These are phyloP conservation scores for Heliconius ethilla DNA, from an alignment of 2,888 invertebrate species.

Conservation along the genomic window DNA sequence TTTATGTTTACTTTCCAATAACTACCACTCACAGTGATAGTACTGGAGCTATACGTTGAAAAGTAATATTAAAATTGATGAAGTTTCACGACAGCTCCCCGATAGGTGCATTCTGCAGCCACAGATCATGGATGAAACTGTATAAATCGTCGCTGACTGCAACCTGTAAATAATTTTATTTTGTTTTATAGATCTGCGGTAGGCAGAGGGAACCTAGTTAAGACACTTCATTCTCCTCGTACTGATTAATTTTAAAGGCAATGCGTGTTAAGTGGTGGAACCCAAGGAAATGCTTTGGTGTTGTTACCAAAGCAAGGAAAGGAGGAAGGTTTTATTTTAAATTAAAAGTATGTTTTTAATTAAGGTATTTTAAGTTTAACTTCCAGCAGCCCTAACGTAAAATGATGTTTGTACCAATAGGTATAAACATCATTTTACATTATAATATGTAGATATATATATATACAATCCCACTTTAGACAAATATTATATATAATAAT, in stretches of 20 bases:
- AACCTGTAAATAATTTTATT: conserved; percentile 79
- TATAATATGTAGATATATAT: too few species aligned
- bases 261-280: too few species aligned
- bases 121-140: conserved; percentile 96
- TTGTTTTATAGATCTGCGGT: neutral
- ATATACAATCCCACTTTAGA: too few species aligned
- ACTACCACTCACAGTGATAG: neutral
- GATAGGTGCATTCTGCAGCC: conserved; percentile 98
- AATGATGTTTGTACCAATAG: too few species aligned
- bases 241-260: too few species aligned
- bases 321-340: neutral
- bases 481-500: too few species aligned
- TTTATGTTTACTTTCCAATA: neutral
- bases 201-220: neutral
- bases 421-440: too few species aligned
- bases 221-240: too few species aligned
- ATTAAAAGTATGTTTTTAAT: too few species aligned
- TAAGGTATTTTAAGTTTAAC: too few species aligned
- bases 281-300: neutral
- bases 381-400: too few species aligned
- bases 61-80: neutral
- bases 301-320: neutral
- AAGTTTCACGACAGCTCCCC: conserved; percentile 93
- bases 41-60: neutral
- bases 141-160: conserved; percentile 96